Percentiles rank a stretch among this genome's conserved stretches.
Evolutionary conservation across 2,888 invertebrate genomes (phyloP).

Genomic region (Terebella lapidaria): DNA sequence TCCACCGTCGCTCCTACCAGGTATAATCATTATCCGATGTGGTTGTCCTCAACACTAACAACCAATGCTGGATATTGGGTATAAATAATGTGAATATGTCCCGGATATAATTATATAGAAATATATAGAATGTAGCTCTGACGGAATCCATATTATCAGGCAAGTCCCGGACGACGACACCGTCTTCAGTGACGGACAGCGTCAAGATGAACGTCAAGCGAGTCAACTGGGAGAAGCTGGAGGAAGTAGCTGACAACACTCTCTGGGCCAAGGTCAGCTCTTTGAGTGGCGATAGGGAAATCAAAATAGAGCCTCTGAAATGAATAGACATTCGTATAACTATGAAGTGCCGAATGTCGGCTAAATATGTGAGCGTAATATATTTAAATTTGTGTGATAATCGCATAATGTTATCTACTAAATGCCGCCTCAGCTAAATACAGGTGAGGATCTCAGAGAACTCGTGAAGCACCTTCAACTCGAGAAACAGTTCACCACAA

Average conservation of each 20-base stretch:
- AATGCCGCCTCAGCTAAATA: neutral
- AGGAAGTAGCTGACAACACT: constrained; percentile 41
- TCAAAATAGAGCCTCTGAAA: neutral
- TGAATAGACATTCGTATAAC: neutral
- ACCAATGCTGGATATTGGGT: no score
- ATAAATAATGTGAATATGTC: no score
- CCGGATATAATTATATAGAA: neutral
- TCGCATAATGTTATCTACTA: no score
- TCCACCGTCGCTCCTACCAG: constrained; percentile 5
- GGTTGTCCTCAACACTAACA: no score
- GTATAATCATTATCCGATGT: neutral
- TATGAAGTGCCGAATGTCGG: no score
- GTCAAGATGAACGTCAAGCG: constrained; percentile 39
- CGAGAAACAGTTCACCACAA: constrained; percentile 48
- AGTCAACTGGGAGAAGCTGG: constrained; percentile 52
- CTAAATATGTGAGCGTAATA: no score
- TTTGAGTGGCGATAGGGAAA: neutral
- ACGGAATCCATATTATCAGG: no score
- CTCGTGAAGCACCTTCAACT: constrained; percentile 49
- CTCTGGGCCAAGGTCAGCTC: constrained; percentile 48
- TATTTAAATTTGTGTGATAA: no score
- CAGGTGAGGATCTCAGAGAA: constrained; percentile 38
- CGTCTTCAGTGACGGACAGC: constrained; percentile 13
- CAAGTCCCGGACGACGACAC: no score
- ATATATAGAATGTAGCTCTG: neutral